Evolutionary conservation across 1,140 invertebrate genomes (phyloP), one percentile per base, ranked within the genome.

Genomic region (Drosophila suzukii): DNA sequence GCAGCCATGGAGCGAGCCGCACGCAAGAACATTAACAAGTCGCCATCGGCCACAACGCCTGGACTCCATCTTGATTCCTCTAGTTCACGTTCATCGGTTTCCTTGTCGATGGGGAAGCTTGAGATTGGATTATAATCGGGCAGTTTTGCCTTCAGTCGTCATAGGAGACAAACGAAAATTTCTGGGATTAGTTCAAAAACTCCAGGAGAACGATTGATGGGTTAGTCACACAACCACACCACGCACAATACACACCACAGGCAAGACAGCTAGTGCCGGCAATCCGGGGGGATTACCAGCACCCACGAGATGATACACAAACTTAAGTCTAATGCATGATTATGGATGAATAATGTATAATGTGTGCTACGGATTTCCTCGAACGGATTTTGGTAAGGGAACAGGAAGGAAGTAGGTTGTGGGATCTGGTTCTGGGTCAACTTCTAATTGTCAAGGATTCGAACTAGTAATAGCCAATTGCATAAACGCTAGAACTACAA

Each of bases 1-100:
- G 98, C 98, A 83, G 97, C 97, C 96, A 98, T 97, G 46, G 97
- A 99, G 77, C 98, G 95, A 60, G 98, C 98, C 77, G 98, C 98
- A 90, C 98, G 94, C 84, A 99, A 95, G 93, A 98, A 99, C 97
- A 99, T 99, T 90, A 99, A 95, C 86, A 99, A 95, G 94, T 99
- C 98, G 78, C 96, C 95, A 93, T 99, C 98, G 85, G 97, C 94
- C 61, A 97, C 96, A 94, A 97, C 96, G 78, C 96, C 96, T 62
- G 98, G 98, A 91, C 97, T 94, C 98, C 98, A 99, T 93, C 97
- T 95, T 92, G 98, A 93, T 93, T 98, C 97, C 93, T 99, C 98
- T 89, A 92, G 75, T 91, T 92, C 92, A 77, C 92, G 86, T 88
- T 92, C 91, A 80, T 92, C 91, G 77, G 81, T 82, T 91, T 92